Conservation (phyloP, 2,797 vertebrate species). For the Microchirus variegatus region DNA sequence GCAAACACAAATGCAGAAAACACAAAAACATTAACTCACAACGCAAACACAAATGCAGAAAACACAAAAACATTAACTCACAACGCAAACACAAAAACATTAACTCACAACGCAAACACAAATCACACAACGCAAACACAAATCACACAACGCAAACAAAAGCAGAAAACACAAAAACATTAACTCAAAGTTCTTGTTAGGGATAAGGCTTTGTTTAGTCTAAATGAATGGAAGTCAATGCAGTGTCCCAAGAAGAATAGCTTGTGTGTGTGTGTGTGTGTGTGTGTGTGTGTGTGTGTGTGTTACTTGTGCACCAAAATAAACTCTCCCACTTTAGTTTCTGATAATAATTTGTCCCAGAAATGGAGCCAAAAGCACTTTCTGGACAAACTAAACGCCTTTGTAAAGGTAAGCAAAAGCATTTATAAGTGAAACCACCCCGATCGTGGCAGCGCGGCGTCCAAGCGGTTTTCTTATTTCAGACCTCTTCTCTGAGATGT, state of each 20-base stretch:
- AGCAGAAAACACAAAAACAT: no score
- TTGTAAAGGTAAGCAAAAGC: slow-evolving; percentile 23
- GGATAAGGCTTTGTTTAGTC: no score
- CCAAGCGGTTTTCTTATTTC: slow-evolving; percentile 45
- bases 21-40: no score
- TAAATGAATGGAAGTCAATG: no score
- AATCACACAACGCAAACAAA: no score
- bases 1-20: no score
- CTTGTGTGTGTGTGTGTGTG: neutral
- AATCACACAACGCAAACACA: no score
- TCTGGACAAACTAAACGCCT: slow-evolving; percentile 11
- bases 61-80: no score
- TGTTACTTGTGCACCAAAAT: slow-evolving; percentile 32
- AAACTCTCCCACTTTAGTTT: slow-evolving; percentile 35
- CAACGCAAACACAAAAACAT: no score
- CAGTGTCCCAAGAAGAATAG: neutral
- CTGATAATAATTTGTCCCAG: slow-evolving; percentile 10
- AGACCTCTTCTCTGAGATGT: slow-evolving; percentile 55
- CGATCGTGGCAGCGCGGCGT: neutral
- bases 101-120: no score
- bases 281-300: slow-evolving; percentile 16
- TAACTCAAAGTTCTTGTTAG: no score
- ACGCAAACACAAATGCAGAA: no score
- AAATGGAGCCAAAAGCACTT: slow-evolving; percentile 17
- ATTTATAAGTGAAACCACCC: slow-evolving; percentile 9